A percentile compares a stretch with the other conserved stretches of the same genome.
These are phyloP conservation scores for Clivina fossor DNA, from an alignment of 2,888 invertebrate genomes.

Conservation along the genomic window DNA sequence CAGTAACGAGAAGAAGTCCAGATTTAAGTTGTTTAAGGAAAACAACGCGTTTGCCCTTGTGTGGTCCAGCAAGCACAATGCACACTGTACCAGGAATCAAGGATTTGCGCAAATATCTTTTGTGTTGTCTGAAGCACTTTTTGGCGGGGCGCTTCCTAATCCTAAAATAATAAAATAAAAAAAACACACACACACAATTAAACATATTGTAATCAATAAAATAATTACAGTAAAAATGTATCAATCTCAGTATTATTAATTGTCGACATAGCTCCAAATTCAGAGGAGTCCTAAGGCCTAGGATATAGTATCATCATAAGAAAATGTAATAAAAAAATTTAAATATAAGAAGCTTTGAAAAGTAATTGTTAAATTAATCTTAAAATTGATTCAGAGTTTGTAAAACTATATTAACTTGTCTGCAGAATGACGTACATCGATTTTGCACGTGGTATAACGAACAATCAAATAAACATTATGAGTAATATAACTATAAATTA, in stretches of 20 bases:
- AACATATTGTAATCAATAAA: not conserved
- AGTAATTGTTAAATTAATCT: too few relatives aligned
- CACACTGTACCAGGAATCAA: constrained; percentile 90
- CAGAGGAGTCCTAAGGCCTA: constrained; percentile 45
- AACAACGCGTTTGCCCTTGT: constrained; percentile 97
- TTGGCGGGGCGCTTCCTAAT: constrained; percentile 71
- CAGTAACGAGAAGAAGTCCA: constrained; percentile 91
- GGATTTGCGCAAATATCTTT: constrained; percentile 69
- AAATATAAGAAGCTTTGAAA: too few relatives aligned
- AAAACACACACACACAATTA: too few relatives aligned
- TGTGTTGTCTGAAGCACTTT: constrained; percentile 78
- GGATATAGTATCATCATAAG: too few relatives aligned
- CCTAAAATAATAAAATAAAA: constrained; percentile 55
- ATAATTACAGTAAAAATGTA: constrained; percentile 14
- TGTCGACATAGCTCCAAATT: constrained; percentile 30
- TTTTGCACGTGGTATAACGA: too few relatives aligned
- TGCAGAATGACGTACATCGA: too few relatives aligned
- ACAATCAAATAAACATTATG: too few relatives aligned
- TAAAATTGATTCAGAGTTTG: too few relatives aligned
- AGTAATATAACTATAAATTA: too few relatives aligned
- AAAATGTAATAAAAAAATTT: too few relatives aligned
- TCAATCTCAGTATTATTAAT: too few relatives aligned
- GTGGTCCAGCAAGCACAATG: constrained; percentile 91
- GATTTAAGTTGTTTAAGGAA: constrained; percentile 82
- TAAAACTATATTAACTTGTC: too few relatives aligned